Evolutionary conservation across 1,140 invertebrate genomes (phyloP).

Genomic region (Bombyx mandarina): DNA sequence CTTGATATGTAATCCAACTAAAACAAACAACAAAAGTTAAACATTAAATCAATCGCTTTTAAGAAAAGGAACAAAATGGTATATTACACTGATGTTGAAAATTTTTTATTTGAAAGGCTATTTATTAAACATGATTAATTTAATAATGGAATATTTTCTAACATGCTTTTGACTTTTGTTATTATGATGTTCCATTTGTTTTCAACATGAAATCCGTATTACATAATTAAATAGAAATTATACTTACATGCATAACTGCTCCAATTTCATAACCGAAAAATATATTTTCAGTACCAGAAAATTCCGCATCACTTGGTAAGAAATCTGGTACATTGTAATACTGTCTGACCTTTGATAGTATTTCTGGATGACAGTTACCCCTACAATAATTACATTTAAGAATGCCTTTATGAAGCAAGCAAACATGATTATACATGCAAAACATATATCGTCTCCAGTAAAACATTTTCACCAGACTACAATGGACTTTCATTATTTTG

Average conservation of each 20-base stretch:
- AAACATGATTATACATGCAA: background rate
- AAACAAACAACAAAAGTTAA: constrained; percentile 42
- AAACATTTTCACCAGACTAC: no score
- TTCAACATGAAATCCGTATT: background rate
- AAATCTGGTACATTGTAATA: constrained; percentile 90
- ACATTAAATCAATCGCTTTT: constrained; percentile 25
- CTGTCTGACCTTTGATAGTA: constrained; percentile 81
- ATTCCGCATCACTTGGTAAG: constrained; percentile 89
- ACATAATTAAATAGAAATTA: background rate
- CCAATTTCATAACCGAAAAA: constrained; percentile 94
- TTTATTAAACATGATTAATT: no score
- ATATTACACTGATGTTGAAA: background rate
- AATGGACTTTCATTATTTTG: no score
- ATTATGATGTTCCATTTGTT: background rate
- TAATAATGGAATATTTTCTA: background rate
- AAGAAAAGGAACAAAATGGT: background rate
- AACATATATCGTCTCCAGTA: no score
- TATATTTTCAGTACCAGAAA: constrained; percentile 91
- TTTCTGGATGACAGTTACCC: constrained; percentile 89
- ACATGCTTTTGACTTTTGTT: background rate
- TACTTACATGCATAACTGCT: constrained; percentile 90
- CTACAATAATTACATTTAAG: constrained; percentile 53
- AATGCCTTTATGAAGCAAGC: background rate
- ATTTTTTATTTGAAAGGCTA: no score
- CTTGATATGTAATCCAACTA: constrained; percentile 93